These are phyloP conservation scores for Yponomeuta sedellus DNA, from an alignment of 2,888 invertebrate genomes.

Conservation along the genomic window DNA sequence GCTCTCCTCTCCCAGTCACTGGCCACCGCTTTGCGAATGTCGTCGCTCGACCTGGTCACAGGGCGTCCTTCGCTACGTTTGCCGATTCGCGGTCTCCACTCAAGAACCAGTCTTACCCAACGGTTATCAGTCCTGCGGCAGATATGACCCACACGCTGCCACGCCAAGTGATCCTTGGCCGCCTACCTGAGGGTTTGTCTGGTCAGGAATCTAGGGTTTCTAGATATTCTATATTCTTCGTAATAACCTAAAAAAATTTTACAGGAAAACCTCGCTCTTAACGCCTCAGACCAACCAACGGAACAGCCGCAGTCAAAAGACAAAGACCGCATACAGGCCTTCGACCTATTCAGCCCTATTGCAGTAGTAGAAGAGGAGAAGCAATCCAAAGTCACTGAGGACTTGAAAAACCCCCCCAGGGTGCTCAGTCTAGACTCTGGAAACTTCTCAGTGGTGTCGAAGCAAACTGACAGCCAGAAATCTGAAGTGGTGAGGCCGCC, in stretches of 20 bases:
- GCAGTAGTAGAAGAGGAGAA: conserved; percentile 52
- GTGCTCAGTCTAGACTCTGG: conserved; percentile 61
- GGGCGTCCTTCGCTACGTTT: too few relatives aligned
- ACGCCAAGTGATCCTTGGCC: too few relatives aligned
- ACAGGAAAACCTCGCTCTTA: conserved; percentile 51
- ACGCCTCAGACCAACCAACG: conserved; percentile 25
- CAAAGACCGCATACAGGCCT: conserved; percentile 49
- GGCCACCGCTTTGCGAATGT: too few relatives aligned
- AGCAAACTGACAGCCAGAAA: conserved; percentile 52
- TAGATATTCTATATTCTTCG: too few relatives aligned
- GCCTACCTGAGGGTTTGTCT: too few relatives aligned
- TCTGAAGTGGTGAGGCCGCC: conserved; percentile 51
- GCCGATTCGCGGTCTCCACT: too few relatives aligned
- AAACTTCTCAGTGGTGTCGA: conserved; percentile 60
- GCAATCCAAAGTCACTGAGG: conserved; percentile 51
- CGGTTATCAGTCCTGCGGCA: too few relatives aligned
- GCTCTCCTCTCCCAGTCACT: too few relatives aligned
- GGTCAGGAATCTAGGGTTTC: too few relatives aligned
- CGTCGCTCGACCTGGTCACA: too few relatives aligned
- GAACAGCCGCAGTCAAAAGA: conserved; percentile 26
- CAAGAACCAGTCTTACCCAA: too few relatives aligned
- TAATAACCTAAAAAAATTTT: conserved; percentile 19
- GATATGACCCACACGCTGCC: too few relatives aligned
- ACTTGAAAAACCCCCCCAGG: conserved; percentile 48
- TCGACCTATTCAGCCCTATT: conserved; percentile 76